Percentiles rank a stretch among this genome's conserved stretches.
Evolutionary conservation across 1,140 invertebrate species (phyloP).

Genomic region (Prorops nasuta): DNA sequence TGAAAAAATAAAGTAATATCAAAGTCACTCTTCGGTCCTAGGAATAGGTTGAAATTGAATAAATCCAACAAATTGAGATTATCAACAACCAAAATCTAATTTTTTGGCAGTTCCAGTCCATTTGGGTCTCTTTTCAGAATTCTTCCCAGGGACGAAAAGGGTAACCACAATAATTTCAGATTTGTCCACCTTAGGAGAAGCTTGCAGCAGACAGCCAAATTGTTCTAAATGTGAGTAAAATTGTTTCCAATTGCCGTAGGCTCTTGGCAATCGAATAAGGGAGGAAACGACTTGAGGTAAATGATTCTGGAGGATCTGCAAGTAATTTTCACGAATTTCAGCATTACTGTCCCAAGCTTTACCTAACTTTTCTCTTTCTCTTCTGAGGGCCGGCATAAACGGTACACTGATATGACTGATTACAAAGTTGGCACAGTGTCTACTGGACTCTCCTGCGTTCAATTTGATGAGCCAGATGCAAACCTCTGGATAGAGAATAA

Average conservation of each 20-base stretch:
- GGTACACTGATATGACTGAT: conserved; percentile 30
- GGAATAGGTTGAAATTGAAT: too few species aligned
- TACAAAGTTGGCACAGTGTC: conserved; percentile 15
- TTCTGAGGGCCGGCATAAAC: conserved; percentile 23
- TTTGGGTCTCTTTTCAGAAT: background rate
- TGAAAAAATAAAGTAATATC: too few species aligned
- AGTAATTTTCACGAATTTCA: background rate
- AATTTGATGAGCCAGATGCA: conserved; percentile 21
- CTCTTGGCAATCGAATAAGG: conserved; percentile 4
- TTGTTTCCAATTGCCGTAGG: conserved; percentile 14
- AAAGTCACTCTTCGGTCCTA: too few species aligned
- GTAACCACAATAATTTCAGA: background rate
- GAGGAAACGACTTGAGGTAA: conserved; percentile 12
- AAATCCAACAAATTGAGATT: background rate
- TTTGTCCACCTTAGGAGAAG: conserved; percentile 12
- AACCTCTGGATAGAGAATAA: conserved; percentile 18
- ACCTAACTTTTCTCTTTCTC: conserved; percentile 8
- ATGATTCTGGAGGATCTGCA: conserved; percentile 6
- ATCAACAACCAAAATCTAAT: conserved; percentile 15
- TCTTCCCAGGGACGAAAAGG: conserved; percentile 15
- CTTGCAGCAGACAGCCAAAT: conserved; percentile 24
- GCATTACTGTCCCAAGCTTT: conserved; percentile 9
- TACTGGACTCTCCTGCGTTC: conserved; percentile 6
- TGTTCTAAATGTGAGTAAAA: conserved; percentile 19
- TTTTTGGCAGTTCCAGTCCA: conserved; percentile 26